These are phyloP conservation scores for Drosophila subpulchrella DNA, from an alignment of 1,140 invertebrate genomes.

Conservation along the genomic window DNA sequence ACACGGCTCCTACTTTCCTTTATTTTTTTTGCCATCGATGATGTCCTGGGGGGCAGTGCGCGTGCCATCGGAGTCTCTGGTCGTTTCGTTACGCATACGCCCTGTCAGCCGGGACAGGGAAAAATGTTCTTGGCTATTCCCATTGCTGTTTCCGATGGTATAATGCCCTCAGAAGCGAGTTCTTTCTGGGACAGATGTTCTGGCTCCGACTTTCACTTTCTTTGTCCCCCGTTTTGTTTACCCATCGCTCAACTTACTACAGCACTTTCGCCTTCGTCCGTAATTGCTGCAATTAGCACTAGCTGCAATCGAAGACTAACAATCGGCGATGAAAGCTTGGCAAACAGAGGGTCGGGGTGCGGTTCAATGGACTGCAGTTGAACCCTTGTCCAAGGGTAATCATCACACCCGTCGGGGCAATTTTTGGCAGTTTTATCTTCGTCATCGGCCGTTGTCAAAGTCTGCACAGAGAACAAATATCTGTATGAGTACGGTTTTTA, in stretches of 20 bases:
- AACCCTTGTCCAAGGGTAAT: constrained; percentile 43
- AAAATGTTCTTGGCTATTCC: constrained; percentile 6
- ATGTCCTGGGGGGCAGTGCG: constrained; percentile 47
- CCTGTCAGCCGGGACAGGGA: constrained; percentile 6
- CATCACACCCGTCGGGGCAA: neutral
- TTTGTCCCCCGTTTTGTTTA: constrained; percentile 46
- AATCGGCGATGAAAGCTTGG: constrained; percentile 49
- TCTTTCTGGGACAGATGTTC: constrained; percentile 1
- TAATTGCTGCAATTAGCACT: constrained; percentile 64
- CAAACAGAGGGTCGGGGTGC: constrained; percentile 34
- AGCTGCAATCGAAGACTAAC: constrained; percentile 26
- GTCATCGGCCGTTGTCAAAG: constrained; percentile 19
- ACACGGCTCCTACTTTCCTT: constrained; percentile 37
- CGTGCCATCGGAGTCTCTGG: constrained; percentile 54
- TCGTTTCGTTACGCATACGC: constrained; percentile 47
- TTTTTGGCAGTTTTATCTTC: constrained; percentile 40
- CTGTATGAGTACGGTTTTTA: too few relatives aligned
- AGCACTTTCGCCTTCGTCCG: constrained; percentile 62
- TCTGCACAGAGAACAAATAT: neutral
- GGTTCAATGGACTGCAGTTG: constrained; percentile 74
- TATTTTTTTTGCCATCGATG: constrained; percentile 16
- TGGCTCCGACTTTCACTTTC: constrained; percentile 13
- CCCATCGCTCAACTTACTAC: constrained; percentile 72
- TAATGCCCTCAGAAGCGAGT: constrained; percentile 1
- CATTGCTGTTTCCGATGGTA: neutral